Conservation (phyloP, 2,113 vertebrate species). For the Anarhynchus alexandrinus region DNA sequence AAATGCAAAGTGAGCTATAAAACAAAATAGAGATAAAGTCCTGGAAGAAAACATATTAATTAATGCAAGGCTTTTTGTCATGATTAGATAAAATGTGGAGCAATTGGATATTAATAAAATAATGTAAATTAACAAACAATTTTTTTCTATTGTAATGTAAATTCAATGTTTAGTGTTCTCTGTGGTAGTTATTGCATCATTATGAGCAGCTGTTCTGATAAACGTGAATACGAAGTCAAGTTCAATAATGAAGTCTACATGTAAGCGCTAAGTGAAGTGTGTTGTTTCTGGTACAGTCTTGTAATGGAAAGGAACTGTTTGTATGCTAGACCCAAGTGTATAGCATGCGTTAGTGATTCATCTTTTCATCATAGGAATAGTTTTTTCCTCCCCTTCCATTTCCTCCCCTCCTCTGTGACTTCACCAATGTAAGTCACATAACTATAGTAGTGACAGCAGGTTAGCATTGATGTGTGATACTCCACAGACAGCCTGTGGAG, state of each 20-base stretch:
- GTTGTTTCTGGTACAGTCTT: not conserved
- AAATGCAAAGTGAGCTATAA: not conserved
- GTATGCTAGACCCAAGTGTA: not conserved
- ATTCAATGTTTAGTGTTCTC: not conserved
- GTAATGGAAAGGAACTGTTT: not conserved
- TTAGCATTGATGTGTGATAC: not conserved
- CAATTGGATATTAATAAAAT: not conserved
- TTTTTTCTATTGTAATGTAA: not conserved
- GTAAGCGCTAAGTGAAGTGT: not conserved
- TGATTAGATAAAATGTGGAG: not conserved
- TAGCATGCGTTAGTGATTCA: not conserved
- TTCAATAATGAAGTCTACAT: not conserved
- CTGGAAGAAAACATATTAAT: not conserved
- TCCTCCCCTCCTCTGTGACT: not conserved
- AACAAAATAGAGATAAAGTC: not conserved
- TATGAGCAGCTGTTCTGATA: not conserved
- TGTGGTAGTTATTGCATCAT: not conserved
- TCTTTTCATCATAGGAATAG: not conserved
- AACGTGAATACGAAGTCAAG: not conserved
- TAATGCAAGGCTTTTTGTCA: not conserved
- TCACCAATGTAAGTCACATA: not conserved
- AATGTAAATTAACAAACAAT: not conserved
- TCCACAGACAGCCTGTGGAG: not conserved
- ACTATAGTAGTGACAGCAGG: not conserved
- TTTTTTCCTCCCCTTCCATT: not conserved